Conservation (phyloP, 2,888 invertebrate species). For the Lithodes maja region DNA sequence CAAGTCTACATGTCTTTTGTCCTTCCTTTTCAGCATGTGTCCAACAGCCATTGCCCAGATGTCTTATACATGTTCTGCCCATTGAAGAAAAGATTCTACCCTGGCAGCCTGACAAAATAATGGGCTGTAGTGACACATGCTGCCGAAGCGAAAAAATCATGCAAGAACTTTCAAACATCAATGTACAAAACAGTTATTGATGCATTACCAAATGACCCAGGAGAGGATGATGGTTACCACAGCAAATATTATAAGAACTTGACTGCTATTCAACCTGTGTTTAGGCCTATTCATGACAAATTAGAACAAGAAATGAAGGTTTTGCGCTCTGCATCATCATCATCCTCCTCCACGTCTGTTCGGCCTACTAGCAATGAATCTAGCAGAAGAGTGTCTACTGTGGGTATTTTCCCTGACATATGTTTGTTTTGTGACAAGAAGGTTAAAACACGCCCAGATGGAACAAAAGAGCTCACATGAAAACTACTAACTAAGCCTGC, state of each 20-base stretch:
- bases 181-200: neutral
- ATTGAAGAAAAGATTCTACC: too few relatives aligned
- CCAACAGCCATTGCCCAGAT: too few relatives aligned
- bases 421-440: neutral
- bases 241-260: too few relatives aligned
- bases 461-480: neutral
- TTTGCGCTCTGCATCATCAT: neutral
- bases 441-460: neutral
- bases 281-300: neutral
- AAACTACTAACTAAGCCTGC: neutral
- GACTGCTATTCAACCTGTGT: too few relatives aligned
- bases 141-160: neutral
- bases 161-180: neutral
- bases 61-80: neutral
- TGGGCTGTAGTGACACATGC: too few relatives aligned
- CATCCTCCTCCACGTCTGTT: neutral
- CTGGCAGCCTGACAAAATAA: neutral
- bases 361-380: neutral
- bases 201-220: too few relatives aligned
- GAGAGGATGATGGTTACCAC: too few relatives aligned
- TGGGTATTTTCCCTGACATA: neutral
- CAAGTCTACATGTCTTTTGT: too few relatives aligned
- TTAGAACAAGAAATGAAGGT: neutral
- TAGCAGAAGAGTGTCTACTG: neutral
- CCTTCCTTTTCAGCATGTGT: too few relatives aligned